Conservation (phyloP, 53 echinoderm and acorn worm genomes). For the Arbacia lixula region DNA sequence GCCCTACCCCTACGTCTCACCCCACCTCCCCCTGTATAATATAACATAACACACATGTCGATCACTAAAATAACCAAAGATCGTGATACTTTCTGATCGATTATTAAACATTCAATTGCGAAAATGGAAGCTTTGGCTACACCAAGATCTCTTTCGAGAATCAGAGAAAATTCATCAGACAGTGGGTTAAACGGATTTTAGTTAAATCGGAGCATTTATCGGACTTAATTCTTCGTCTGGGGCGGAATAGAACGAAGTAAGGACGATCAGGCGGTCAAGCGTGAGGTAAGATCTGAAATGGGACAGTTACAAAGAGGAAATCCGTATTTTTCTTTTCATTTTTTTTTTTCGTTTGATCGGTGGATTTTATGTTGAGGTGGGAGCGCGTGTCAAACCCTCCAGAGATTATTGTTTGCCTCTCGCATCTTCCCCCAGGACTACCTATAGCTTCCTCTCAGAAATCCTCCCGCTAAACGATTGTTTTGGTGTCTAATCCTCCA, state of each 20-base stretch:
- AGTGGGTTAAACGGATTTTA: slow-evolving; percentile 28
- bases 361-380: slow-evolving; percentile 3
- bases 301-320: slow-evolving; percentile 39
- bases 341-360: neutral
- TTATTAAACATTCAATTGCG: no score
- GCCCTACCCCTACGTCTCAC: no score
- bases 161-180: no score
- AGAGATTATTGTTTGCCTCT: neutral
- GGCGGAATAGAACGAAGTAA: slow-evolving; percentile 13
- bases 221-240: slow-evolving; percentile 20
- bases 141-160: no score
- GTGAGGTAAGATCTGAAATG: slow-evolving; percentile 44
- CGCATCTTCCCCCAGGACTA: neutral
- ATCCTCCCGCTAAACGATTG: slow-evolving; percentile 16
- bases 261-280: slow-evolving; percentile 15
- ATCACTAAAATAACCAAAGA: no score
- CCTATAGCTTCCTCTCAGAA: slow-evolving; percentile 5
- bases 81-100: no score
- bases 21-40: no score
- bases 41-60: no score
- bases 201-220: slow-evolving; percentile 33
- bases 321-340: slow-evolving; percentile 9
- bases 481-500: slow-evolving; percentile 42
- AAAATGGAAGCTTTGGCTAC: no score
- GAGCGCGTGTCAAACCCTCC: slow-evolving; percentile 15